These are phyloP conservation scores for Ceyx margarethae DNA, from an alignment of 2,113 vertebrate genomes.

Conservation along the genomic window DNA sequence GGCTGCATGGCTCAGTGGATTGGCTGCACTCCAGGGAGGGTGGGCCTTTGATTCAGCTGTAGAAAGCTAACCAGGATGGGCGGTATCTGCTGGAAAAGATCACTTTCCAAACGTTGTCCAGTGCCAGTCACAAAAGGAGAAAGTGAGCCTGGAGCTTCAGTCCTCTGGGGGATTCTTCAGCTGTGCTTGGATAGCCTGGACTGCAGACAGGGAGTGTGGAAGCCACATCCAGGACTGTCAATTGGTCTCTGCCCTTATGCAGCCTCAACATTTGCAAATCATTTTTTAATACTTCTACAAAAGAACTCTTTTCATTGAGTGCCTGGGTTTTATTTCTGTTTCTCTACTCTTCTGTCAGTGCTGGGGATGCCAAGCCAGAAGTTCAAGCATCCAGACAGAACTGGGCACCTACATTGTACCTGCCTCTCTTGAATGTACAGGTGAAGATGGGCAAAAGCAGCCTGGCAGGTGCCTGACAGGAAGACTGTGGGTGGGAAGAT, in stretches of 20 bases:
- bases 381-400: background rate
- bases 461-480: background rate
- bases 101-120: background rate
- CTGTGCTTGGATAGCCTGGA: background rate
- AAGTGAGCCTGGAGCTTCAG: background rate
- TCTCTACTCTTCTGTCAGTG: background rate
- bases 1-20: background rate
- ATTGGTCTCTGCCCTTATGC: background rate
- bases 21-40: background rate
- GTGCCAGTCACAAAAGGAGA: background rate
- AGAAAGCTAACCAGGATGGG: background rate
- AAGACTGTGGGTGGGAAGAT: background rate
- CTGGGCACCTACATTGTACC: no score
- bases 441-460: background rate
- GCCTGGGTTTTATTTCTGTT: background rate
- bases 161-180: background rate
- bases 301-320: background rate
- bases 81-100: background rate
- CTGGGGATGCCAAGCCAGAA: background rate
- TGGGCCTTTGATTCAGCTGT: background rate
- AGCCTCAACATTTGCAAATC: background rate
- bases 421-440: background rate
- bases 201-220: background rate
- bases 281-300: background rate
- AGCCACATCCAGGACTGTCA: background rate